Evolutionary conservation across 2,888 invertebrate species (phyloP).

Genomic region (Lasiommata megera): DNA sequence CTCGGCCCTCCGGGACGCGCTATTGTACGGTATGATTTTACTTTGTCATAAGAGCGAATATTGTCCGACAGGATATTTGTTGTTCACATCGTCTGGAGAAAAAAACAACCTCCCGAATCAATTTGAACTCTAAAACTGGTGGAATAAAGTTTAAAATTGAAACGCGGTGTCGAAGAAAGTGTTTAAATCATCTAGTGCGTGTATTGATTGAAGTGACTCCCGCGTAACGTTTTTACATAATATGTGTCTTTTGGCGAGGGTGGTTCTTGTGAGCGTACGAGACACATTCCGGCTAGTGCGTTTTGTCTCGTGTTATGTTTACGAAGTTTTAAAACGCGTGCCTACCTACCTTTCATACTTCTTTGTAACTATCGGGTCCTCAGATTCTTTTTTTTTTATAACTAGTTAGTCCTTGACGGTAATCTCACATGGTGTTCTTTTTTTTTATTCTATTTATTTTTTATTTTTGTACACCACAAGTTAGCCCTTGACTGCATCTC

Average conservation of each 20-base stretch:
- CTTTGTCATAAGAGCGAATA: constrained; percentile 55
- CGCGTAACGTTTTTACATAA: constrained; percentile 80
- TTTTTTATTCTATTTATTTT: too few relatives aligned
- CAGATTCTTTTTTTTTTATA: too few relatives aligned
- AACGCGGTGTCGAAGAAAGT: constrained; percentile 53
- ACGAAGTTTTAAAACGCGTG: constrained; percentile 7
- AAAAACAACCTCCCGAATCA: constrained; percentile 42
- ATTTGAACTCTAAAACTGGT: constrained; percentile 37
- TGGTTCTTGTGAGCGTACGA: constrained; percentile 46
- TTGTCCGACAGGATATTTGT: constrained; percentile 57
- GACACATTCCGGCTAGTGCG: constrained; percentile 26
- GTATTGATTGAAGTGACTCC: constrained; percentile 80
- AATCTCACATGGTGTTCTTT: too few relatives aligned
- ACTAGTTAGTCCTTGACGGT: too few relatives aligned
- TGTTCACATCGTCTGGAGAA: constrained; percentile 63
- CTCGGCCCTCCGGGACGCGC: constrained; percentile 49
- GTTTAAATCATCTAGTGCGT: constrained; percentile 76
- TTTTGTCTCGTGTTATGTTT: constrained; percentile 21
- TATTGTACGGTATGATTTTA: constrained; percentile 42
- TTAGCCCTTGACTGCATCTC: too few relatives aligned
- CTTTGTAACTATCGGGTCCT: too few relatives aligned
- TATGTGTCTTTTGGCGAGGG: constrained; percentile 72
- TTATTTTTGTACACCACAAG: too few relatives aligned
- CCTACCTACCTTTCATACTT: background rate
- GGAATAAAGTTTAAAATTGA: constrained; percentile 47